Evolutionary conservation across 1,140 invertebrate species (phyloP).

Genomic region (Leptinotarsa defecta): DNA sequence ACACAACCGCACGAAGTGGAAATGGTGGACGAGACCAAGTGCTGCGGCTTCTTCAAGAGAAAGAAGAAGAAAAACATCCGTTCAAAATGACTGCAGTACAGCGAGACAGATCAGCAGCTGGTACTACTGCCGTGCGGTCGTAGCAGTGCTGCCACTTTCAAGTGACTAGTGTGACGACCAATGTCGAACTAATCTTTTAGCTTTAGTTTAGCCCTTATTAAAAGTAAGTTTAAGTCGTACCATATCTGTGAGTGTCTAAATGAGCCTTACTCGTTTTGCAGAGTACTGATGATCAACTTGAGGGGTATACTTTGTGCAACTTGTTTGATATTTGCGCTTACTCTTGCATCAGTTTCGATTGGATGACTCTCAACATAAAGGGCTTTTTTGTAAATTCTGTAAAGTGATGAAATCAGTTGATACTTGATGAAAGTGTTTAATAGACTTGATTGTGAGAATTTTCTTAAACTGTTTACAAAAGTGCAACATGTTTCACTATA

Average conservation of each 20-base stretch:
- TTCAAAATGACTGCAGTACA: constrained; percentile 75
- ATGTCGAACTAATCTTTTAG: constrained; percentile 53
- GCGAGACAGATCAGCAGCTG: constrained; percentile 57
- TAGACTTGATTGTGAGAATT: neutral
- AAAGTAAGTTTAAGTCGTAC: constrained; percentile 50
- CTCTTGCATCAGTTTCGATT: neutral
- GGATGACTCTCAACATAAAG: neutral
- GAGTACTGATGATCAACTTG: constrained; percentile 6
- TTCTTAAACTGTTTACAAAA: neutral
- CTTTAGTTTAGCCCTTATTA: constrained; percentile 55
- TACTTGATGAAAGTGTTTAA: neutral
- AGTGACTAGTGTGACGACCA: constrained; percentile 52
- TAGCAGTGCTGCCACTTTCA: constrained; percentile 55
- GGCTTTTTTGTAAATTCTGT: neutral
- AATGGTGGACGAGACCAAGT: constrained; percentile 90
- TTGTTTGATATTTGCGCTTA: neutral
- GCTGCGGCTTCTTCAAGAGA: constrained; percentile 95
- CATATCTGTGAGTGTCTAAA: constrained; percentile 53
- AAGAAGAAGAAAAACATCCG: constrained; percentile 93
- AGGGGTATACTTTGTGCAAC: neutral
- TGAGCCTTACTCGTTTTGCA: constrained; percentile 48
- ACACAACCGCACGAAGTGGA: constrained; percentile 91
- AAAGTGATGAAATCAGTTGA: neutral
- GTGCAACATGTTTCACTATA: neutral
- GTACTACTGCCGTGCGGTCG: constrained; percentile 57